These are phyloP conservation scores for Caenorhabditis elegans DNA, from an alignment of 1,140 invertebrate species.

Conservation along the genomic window WBcel235 BX284604.4:3075001-3075500, in stretches of 20 bases:
- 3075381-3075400: background rate
- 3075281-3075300: background rate
- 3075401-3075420: background rate
- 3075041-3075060: no score
- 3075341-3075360: background rate
- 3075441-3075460: conserved; percentile 8
- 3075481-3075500: conserved; percentile 4
- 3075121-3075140: background rate
- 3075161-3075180: background rate
- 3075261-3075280: conserved; percentile 3
- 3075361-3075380: conserved; percentile 13
- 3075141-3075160: conserved; percentile 9
- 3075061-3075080: no score
- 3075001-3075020: no score
- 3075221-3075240: conserved; percentile 11
- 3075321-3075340: no score
- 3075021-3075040: no score
- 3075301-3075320: no score
- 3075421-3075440: conserved; percentile 11
- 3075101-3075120: conserved; percentile 25
- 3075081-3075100: background rate
- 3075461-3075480: background rate
- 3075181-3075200: conserved; percentile 29
- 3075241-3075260: conserved; percentile 2
- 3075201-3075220: conserved; percentile 12